phyloP scores from a whole-genome alignment of 2,113 vertebrate species.

The Laticauda laticaudata region DNA sequence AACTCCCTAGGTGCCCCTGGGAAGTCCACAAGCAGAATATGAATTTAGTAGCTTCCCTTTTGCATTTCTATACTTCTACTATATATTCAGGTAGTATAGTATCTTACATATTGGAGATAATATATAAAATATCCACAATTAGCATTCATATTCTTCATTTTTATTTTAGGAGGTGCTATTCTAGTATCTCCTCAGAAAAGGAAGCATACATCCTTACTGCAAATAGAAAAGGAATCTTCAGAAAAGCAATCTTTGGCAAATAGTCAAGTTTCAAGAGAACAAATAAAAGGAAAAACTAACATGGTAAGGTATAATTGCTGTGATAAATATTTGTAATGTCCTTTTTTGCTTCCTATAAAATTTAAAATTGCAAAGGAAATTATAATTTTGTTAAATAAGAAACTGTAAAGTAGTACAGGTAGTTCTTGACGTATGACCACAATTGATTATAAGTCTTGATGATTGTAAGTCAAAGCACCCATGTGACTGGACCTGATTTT shows the following conservation, averaged over 20 bases:
- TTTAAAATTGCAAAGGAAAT: neutral
- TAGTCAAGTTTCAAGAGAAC: slow-evolving; percentile 51
- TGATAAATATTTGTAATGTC: neutral
- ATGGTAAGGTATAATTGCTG: slow-evolving; percentile 55
- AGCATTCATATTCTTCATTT: neutral
- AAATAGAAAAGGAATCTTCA: slow-evolving; percentile 51
- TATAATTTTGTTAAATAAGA: slow-evolving; percentile 2
- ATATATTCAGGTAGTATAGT: neutral
- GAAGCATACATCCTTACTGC: slow-evolving; percentile 55
- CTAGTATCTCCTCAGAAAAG: slow-evolving; percentile 74
- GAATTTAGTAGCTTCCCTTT: neutral
- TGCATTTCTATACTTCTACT: neutral
- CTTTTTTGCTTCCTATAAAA: neutral
- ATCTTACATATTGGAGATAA: neutral
- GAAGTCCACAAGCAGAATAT: neutral
- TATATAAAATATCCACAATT: neutral
- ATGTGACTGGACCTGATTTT: neutral
- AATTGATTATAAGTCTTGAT: neutral
- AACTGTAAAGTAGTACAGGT: neutral
- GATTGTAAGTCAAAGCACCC: neutral
- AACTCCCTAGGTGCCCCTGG: neutral
- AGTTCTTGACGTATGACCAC: neutral
- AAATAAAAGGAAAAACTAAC: slow-evolving; percentile 42
- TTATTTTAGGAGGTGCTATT: slow-evolving; percentile 75
- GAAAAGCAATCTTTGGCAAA: slow-evolving; percentile 47